Evolutionary conservation across 1,140 invertebrate genomes (phyloP).

Genomic region (Hyphantria cunea): DNA sequence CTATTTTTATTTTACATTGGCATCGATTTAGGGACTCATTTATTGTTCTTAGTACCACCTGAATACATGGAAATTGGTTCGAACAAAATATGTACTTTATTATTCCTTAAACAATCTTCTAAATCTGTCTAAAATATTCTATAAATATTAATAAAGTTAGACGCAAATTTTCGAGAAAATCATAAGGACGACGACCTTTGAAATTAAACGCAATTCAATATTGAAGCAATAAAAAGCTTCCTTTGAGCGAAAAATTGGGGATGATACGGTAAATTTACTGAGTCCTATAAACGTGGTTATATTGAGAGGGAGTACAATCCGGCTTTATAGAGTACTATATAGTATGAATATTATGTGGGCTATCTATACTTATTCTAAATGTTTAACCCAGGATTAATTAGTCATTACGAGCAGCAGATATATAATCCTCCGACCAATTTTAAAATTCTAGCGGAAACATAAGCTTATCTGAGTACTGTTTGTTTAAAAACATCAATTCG

Average conservation of each 20-base stretch:
- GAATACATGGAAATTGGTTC: too few relatives aligned
- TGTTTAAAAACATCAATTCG: too few relatives aligned
- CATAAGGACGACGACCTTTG: constrained; percentile 16
- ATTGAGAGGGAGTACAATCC: not conserved
- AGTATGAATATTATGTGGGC: not conserved
- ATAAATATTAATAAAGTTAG: constrained; percentile 17
- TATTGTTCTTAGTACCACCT: too few relatives aligned
- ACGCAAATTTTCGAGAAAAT: constrained; percentile 10
- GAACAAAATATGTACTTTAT: not conserved
- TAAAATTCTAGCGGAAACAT: too few relatives aligned
- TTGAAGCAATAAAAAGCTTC: constrained; percentile 3
- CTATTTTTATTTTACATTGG: too few relatives aligned
- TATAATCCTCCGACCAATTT: too few relatives aligned
- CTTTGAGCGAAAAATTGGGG: constrained; percentile 8
- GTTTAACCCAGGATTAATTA: too few relatives aligned
- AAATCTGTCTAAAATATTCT: not conserved
- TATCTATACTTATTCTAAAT: too few relatives aligned
- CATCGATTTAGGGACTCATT: too few relatives aligned
- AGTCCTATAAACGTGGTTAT: not conserved
- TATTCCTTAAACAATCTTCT: not conserved
- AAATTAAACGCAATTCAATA: constrained; percentile 11
- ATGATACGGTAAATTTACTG: constrained; percentile 6
- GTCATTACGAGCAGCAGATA: too few relatives aligned
- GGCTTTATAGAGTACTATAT: not conserved
- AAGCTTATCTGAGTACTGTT: too few relatives aligned